A percentile compares a stretch with the other conserved stretches of the same genome.
Evolutionary conservation across 2,797 vertebrate species (phyloP).

Genomic region (Anas bernieri): DNA sequence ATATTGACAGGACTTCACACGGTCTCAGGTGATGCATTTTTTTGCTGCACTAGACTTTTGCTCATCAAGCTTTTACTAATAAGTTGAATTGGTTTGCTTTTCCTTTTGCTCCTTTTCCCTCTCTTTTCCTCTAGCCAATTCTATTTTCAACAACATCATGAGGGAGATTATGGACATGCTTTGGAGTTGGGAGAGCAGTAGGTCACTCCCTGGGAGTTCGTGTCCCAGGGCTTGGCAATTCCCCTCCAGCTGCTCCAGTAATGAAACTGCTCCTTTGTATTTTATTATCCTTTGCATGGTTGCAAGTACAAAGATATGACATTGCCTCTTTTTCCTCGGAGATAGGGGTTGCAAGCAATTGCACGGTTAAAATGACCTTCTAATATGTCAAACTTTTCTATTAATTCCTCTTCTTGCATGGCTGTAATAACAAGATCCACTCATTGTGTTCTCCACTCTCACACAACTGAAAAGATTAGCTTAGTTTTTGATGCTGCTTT

Average conservation of each 20-base stretch:
- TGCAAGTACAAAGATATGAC: neutral
- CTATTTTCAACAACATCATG: neutral
- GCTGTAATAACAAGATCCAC: neutral
- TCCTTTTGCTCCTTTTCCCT: neutral
- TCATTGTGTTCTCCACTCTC: neutral
- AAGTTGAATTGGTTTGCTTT: neutral
- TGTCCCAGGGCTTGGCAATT: neutral
- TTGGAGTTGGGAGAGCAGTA: neutral
- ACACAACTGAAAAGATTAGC: neutral
- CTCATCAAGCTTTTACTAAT: neutral
- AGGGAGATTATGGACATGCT: neutral
- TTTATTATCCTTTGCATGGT: neutral
- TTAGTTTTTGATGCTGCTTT: neutral
- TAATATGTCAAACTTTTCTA: neutral
- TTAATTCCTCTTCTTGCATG: neutral
- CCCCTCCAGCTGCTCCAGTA: neutral
- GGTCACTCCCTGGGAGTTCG: neutral
- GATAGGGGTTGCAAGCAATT: neutral
- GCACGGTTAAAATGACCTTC: neutral
- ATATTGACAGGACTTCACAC: neutral
- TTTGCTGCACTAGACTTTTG: neutral
- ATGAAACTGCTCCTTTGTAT: neutral
- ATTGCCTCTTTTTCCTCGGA: neutral
- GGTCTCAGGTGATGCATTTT: neutral
- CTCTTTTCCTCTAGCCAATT: neutral